Base-by-base conservation (phyloP, 2,113 vertebrate genomes). In the Pollachius pollachius region DNA sequence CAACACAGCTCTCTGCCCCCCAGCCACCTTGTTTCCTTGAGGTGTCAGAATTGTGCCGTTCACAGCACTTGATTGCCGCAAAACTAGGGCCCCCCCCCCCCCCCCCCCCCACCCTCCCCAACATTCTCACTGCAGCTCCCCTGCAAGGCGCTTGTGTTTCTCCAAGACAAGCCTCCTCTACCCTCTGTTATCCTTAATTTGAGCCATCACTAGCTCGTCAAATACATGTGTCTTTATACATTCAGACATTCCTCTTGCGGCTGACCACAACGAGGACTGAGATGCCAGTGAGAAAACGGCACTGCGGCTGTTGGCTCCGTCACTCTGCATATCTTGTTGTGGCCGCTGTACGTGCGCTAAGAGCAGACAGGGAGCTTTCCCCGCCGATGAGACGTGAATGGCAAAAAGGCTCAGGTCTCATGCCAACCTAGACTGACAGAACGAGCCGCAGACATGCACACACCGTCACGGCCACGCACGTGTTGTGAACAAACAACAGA, bases 1-100 rank as follows among this genome's bases (percentile, higher is more conserved):
- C 52, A 54, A 34, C 18, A 60, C 64, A 62, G 78, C 76, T 34
- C 30, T 34, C 30, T 7, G 30, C 19, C 19, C 73, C 73, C 74
- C 81, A 85, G 88, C 87, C 81, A 69, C 48, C 83, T 84, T 61
- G 85, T 87, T 88, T 87, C 78, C 81, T 80, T 37, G n/a, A 63
- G 72, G 72, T 65, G 80, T 34, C 23, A 75, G 85, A 87, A 85
- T 84, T 75, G 64, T 71, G 54, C 58, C 48, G 21, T 70, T 71
- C 41, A 17, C 69, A 12, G 27, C 13, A 54, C 59, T 69, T 68
- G 72, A 15, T 65, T 3, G 65, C 27, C 37, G 25, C 75, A 66
- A 77, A 79, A 68, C 65, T 34, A 34, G 30, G 30, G 30, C 3
- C 30, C 4, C 30, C 30, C 30, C 30, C 30, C 6, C 30, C 30